These are phyloP conservation scores for Drosophila sordidula DNA, from an alignment of 2,888 invertebrate species.

Conservation along the genomic window DNA sequence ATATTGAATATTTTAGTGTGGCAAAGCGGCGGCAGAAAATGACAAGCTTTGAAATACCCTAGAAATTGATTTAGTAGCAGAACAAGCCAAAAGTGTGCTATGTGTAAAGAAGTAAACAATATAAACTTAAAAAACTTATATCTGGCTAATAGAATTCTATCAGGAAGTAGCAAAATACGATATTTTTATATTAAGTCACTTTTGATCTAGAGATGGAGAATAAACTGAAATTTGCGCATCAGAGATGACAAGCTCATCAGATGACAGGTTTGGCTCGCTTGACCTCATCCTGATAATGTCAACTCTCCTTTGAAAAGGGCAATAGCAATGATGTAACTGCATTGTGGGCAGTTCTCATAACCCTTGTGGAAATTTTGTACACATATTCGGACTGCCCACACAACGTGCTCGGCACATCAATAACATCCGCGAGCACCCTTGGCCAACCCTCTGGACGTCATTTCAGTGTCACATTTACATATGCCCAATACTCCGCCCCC, in stretches of 20 bases:
- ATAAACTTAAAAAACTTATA: no score
- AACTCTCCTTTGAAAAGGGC: background rate
- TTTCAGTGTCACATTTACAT: conserved; percentile 44
- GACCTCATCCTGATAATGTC: conserved; percentile 1
- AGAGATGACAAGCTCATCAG: no score
- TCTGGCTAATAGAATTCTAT: background rate
- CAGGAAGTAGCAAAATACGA: background rate
- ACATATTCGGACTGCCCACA: conserved; percentile 31
- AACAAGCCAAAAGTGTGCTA: background rate
- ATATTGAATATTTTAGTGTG: conserved; percentile 28
- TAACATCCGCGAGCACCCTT: conserved; percentile 25
- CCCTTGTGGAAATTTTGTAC: conserved; percentile 1
- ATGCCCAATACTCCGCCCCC: no score
- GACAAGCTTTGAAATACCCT: conserved; percentile 14
- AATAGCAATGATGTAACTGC: conserved; percentile 22
- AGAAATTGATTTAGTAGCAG: background rate
- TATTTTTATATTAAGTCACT: background rate
- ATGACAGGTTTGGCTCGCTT: background rate
- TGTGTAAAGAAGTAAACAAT: no score
- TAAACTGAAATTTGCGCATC: background rate
- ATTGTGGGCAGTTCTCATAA: conserved; percentile 24
- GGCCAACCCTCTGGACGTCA: conserved; percentile 11
- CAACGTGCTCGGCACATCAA: conserved; percentile 19
- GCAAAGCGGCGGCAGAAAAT: background rate
- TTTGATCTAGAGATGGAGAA: background rate